Base-by-base conservation (phyloP, 2,797 vertebrate genomes). In the Carapus acus region DNA sequence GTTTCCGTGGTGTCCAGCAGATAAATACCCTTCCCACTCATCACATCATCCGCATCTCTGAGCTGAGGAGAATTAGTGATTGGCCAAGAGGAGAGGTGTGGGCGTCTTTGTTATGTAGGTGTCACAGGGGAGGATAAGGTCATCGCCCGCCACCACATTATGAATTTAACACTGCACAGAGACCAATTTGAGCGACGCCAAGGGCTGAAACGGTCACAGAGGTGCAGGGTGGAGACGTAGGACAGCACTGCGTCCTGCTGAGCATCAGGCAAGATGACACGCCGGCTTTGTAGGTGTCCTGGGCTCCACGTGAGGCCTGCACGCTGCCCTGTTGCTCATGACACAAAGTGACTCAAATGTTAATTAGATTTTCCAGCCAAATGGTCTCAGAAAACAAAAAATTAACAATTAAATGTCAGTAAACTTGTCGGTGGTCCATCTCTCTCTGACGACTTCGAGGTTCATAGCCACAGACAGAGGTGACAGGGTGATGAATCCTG, bases 341-440 rank as follows among this genome's bases (percentile, higher is more conserved):
- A 86, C 76, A 59, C 63, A 59, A 71, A 77, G 67, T 88, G 87
- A 89, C 89, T 88, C 79, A 88, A 88, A 90, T 85, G 87, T 87
- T 89, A 89, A 88, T 74, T 77, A 73, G 60, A 65, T 58, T n/a
- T 62, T 53, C 46, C 16, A 24, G 54, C 41, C 9, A 15, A 49
- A 40, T 20, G 21, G 1, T 34, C 27, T 57, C 45, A 65, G 60
- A 76, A 29, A 64, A 40, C 38, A 43, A n/a, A 8, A 54, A 59
- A 21, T 21, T 1, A 40, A 33, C 23, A 33, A 50, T 20, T 39
- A 78, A 79, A 80, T 74, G 67, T 75, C 69, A 78, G 13, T 22
- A 14, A 16, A 24, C 13, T 36, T 36, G 34, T 36, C 7, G 4
- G 34, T 36, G 14, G 14, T 2, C 31, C 9, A 33, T 33, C 13